These are phyloP conservation scores for Prunella himalayana DNA, from an alignment of 2,113 vertebrate genomes.

Conservation along the genomic window DNA sequence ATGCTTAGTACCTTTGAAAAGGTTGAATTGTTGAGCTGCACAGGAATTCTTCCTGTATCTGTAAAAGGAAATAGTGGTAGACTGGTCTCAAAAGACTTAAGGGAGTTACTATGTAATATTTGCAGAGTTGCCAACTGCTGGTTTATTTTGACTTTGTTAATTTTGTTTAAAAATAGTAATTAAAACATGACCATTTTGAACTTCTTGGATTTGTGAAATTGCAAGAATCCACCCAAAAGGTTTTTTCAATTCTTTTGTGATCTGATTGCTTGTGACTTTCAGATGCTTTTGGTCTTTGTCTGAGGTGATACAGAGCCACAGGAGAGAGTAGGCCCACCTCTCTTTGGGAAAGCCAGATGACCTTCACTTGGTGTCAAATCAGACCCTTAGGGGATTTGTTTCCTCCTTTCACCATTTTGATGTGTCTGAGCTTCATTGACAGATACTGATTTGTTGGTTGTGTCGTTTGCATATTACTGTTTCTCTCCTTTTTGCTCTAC, in stretches of 20 bases:
- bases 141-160: not conserved
- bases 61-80: not conserved
- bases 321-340: not conserved
- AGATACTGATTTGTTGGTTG: not conserved
- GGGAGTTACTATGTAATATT: not conserved
- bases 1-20: not conserved
- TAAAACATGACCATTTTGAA: not conserved
- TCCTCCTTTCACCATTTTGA: not conserved
- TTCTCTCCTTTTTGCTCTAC: not conserved
- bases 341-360: not conserved
- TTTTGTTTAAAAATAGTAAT: not conserved
- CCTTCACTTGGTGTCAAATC: not conserved
- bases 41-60: not conserved
- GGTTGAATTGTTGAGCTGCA: not conserved
- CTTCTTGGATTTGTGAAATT: not conserved
- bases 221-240: not conserved
- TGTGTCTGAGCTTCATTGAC: not conserved
- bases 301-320: not conserved
- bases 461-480: not conserved
- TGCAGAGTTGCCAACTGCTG: not conserved
- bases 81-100: not conserved
- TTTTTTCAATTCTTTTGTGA: not conserved
- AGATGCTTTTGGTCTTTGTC: not conserved
- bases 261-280: not conserved
- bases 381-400: not conserved